A percentile compares a stretch with the other conserved stretches of the same genome.
phyloP scores from a whole-genome alignment of 1,140 invertebrate species.

The Holcopasites calliopsidis region DNA sequence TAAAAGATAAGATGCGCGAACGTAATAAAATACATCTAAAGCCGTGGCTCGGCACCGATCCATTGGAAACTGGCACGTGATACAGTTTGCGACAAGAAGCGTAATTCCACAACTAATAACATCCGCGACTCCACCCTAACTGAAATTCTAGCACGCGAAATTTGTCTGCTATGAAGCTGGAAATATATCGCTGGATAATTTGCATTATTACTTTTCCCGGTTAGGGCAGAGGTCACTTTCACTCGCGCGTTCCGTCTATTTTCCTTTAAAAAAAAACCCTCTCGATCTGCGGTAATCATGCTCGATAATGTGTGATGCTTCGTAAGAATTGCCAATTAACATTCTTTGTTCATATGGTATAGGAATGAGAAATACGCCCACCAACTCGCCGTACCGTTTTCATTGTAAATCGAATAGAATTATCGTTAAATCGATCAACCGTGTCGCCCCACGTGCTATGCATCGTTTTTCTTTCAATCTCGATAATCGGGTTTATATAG shows the following conservation, averaged over 20 bases:
- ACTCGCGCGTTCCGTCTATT: conserved; percentile 15
- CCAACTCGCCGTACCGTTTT: background rate
- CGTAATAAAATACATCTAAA: conserved; percentile 55
- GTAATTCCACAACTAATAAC: background rate
- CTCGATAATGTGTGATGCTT: background rate
- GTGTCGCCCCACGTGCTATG: background rate
- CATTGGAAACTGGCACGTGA: conserved; percentile 33
- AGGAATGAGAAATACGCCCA: conserved; percentile 3
- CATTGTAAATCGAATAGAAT: conserved; percentile 33
- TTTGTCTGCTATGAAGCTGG: background rate
- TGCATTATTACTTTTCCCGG: conserved; percentile 42
- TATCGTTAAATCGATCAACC: background rate
- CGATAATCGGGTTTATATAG: background rate
- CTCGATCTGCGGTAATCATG: background rate
- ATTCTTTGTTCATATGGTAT: background rate
- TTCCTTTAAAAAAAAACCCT: conserved; percentile 20
- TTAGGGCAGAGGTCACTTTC: conserved; percentile 31
- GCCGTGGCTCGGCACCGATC: conserved; percentile 22
- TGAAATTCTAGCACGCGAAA: background rate
- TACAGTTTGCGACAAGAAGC: background rate
- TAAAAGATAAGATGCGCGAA: conserved; percentile 58
- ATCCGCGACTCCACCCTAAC: conserved; percentile 5
- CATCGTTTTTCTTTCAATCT: background rate
- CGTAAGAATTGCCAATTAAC: background rate
- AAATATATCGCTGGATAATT: background rate